Conservation (phyloP, 2,113 vertebrate genomes). For the Cisticola juncidis region DNA sequence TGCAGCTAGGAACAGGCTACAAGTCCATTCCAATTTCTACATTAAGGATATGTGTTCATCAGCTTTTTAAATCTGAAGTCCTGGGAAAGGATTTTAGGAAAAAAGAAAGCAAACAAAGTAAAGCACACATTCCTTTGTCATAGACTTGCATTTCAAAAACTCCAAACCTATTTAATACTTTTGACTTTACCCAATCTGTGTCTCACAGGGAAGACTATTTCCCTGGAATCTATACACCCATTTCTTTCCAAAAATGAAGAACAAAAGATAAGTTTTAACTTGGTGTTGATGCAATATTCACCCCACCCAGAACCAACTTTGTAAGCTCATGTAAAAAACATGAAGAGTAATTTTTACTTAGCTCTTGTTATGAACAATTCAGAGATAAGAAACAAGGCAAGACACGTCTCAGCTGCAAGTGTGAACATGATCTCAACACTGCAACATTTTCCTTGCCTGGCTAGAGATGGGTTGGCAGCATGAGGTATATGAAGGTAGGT, state of each 20-base stretch:
- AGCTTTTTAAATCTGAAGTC: background rate
- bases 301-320: constrained; percentile 67
- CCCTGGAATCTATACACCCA: background rate
- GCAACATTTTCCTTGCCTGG: constrained; percentile 45
- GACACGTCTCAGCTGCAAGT: constrained; percentile 12
- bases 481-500: constrained; percentile 34
- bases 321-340: constrained; percentile 64
- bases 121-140: background rate
- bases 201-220: background rate
- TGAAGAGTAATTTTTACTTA: constrained; percentile 52
- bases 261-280: constrained; percentile 64
- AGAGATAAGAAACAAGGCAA: constrained; percentile 57
- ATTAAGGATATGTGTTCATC: background rate
- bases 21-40: background rate
- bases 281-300: constrained; percentile 50
- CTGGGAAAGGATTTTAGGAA: background rate
- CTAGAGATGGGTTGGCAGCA: constrained; percentile 16
- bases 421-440: constrained; percentile 22
- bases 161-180: background rate
- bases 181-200: background rate
- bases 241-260: constrained; percentile 52
- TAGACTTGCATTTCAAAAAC: background rate
- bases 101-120: background rate
- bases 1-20: background rate
- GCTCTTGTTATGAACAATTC: constrained; percentile 47